phyloP scores from a whole-genome alignment of 2,888 invertebrate genomes.

The Platynereis dumerilii region DNA sequence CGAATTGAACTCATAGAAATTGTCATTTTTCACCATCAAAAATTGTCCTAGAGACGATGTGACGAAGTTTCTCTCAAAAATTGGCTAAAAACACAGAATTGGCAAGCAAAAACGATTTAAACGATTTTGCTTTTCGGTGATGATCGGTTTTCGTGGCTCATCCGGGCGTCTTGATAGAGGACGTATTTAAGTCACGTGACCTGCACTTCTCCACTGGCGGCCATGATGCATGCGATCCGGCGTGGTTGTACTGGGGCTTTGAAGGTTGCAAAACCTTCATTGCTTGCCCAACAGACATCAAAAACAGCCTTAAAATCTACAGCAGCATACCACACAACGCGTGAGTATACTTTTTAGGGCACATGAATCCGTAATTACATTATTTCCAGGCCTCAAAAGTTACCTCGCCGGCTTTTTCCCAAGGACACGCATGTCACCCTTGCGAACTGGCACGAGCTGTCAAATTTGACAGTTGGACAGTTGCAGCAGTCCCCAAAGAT shows the following conservation, averaged over 20 bases:
- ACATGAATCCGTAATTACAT: slow-evolving; percentile 3
- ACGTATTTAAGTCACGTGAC: neutral
- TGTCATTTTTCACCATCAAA: too few relatives aligned
- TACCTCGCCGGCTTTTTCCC: slow-evolving; percentile 8
- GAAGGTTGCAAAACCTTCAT: slow-evolving; percentile 68
- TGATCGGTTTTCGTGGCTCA: neutral
- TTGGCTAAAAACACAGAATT: too few relatives aligned
- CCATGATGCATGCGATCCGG: slow-evolving; percentile 70
- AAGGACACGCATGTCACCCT: slow-evolving; percentile 7
- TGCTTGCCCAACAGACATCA: slow-evolving; percentile 64
- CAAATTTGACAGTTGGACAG: too few relatives aligned
- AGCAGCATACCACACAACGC: slow-evolving; percentile 66
- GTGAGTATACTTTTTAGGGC: slow-evolving; percentile 64
- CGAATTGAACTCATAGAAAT: too few relatives aligned
- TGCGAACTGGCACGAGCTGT: too few relatives aligned
- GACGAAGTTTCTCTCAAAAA: too few relatives aligned
- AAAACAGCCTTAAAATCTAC: slow-evolving; percentile 61
- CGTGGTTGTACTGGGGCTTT: slow-evolving; percentile 69
- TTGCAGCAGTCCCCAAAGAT: too few relatives aligned
- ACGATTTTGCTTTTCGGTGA: too few relatives aligned
- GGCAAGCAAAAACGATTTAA: too few relatives aligned
- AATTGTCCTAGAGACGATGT: too few relatives aligned
- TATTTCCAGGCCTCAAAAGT: neutral
- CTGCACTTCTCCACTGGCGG: slow-evolving; percentile 37
- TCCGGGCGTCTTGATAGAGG: slow-evolving; percentile 2